A percentile compares a stretch with the other conserved stretches of the same genome.
These are phyloP conservation scores for Ruditapes philippinarum DNA, from an alignment of 1,140 invertebrate genomes.

Conservation along the genomic window DNA sequence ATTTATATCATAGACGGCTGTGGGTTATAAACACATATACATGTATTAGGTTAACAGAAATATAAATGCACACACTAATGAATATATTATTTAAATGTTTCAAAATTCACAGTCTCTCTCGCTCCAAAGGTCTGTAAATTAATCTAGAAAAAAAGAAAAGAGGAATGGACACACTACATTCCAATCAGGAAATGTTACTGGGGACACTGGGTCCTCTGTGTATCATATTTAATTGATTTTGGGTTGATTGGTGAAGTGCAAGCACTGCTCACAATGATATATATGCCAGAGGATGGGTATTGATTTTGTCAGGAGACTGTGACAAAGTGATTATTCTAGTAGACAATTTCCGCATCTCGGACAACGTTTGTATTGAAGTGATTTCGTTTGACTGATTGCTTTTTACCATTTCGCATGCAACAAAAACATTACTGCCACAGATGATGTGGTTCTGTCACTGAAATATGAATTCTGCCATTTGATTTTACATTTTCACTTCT, in stretches of 20 bases:
- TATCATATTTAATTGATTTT: background rate
- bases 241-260: background rate
- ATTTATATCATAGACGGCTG: too few relatives aligned
- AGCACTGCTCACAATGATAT: background rate
- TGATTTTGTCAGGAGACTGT: constrained; percentile 9
- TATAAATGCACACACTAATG: too few relatives aligned
- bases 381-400: constrained; percentile 13
- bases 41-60: too few relatives aligned
- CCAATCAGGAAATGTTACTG: too few relatives aligned
- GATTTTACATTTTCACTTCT: background rate
- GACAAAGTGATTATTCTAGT: constrained; percentile 8
- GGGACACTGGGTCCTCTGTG: too few relatives aligned
- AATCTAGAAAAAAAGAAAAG: too few relatives aligned
- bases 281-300: background rate
- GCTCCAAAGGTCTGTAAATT: too few relatives aligned
- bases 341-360: constrained; percentile 5
- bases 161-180: too few relatives aligned
- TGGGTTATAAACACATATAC: too few relatives aligned
- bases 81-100: too few relatives aligned
- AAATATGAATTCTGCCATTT: background rate
- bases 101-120: too few relatives aligned
- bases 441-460: background rate
- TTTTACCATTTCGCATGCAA: constrained; percentile 11
- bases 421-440: background rate
- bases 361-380: constrained; percentile 1